Evolutionary conservation across 2,888 invertebrate species (phyloP).

Genomic region (Drosophila sordidapex): DNA sequence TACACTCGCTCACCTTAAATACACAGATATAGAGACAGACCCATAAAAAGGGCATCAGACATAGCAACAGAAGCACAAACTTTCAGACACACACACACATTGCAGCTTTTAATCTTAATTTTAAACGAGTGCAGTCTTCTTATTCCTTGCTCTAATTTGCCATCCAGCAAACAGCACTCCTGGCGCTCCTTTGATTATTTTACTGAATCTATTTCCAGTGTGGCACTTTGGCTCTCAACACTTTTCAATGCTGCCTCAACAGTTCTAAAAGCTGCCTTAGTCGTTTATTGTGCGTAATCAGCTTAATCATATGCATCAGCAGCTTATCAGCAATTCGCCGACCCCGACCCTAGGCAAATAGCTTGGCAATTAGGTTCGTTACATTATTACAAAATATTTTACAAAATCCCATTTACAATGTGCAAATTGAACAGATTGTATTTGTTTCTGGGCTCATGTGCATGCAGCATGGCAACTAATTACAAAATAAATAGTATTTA

Average conservation of each 20-base stretch:
- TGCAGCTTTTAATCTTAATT: slow-evolving; percentile 77
- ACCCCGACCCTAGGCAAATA: slow-evolving; percentile 10
- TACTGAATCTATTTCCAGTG: slow-evolving; percentile 3
- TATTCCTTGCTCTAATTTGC: slow-evolving; percentile 21
- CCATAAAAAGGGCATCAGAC: slow-evolving; percentile 1
- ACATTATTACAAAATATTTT: slow-evolving; percentile 36
- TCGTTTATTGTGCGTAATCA: slow-evolving; percentile 48
- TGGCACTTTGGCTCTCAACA: slow-evolving; percentile 37
- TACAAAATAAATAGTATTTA: slow-evolving; percentile 39
- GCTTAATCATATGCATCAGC: slow-evolving; percentile 44
- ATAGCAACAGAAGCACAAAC: not conserved
- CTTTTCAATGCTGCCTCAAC: slow-evolving; percentile 55
- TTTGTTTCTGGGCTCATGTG: slow-evolving; percentile 18
- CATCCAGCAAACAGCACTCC: slow-evolving; percentile 22
- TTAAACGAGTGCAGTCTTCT: slow-evolving; percentile 60
- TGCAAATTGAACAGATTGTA: slow-evolving; percentile 38
- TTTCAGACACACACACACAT: slow-evolving; percentile 25
- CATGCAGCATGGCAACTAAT: slow-evolving; percentile 42
- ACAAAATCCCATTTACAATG: slow-evolving; percentile 51
- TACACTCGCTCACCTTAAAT: slow-evolving; percentile 56
- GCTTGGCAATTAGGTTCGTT: slow-evolving; percentile 47
- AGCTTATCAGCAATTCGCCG: slow-evolving; percentile 28
- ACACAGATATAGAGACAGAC: slow-evolving; percentile 31
- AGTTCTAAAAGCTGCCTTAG: slow-evolving; percentile 35
- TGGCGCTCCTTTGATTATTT: slow-evolving; percentile 1